Conservation (phyloP, 2,113 vertebrate genomes). For the Syngnathus typhle region DNA sequence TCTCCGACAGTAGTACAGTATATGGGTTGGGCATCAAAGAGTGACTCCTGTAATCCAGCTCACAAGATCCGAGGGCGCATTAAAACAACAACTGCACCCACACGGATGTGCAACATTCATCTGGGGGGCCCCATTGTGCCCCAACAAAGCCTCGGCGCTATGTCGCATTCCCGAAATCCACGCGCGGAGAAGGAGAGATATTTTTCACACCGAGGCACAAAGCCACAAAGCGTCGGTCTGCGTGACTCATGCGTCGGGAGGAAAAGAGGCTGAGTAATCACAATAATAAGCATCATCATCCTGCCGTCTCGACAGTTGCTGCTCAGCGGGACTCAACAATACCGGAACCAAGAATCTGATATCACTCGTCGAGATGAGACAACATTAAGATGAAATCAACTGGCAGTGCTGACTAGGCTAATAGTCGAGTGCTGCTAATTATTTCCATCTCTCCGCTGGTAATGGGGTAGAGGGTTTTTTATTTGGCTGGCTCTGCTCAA, state of each 20-base stretch:
- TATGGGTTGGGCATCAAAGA: slow-evolving; percentile 14
- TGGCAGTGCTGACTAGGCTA: slow-evolving; percentile 43
- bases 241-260: slow-evolving; percentile 58
- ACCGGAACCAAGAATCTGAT: slow-evolving; percentile 26
- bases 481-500: slow-evolving; percentile 38
- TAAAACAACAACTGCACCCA: slow-evolving; percentile 48
- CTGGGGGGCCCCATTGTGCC: slow-evolving; percentile 40
- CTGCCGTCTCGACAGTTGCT: slow-evolving; percentile 52
- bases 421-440: slow-evolving; percentile 49
- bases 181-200: slow-evolving; percentile 39
- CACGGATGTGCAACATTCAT: slow-evolving; percentile 57
- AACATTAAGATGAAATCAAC: slow-evolving; percentile 43
- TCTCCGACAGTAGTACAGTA: neutral
- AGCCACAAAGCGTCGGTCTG: slow-evolving; percentile 28
- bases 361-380: slow-evolving; percentile 44
- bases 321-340: slow-evolving; percentile 14
- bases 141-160: slow-evolving; percentile 41
- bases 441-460: slow-evolving; percentile 48
- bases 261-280: slow-evolving; percentile 68
- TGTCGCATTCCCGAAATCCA: slow-evolving; percentile 59
- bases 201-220: slow-evolving; percentile 63
- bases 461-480: slow-evolving; percentile 48
- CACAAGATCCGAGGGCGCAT: slow-evolving; percentile 26
- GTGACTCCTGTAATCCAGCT: slow-evolving; percentile 29
- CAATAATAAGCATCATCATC: slow-evolving; percentile 55